Base-by-base conservation (phyloP, 2,797 vertebrate genomes). In the Oreochromis grahami region DNA sequence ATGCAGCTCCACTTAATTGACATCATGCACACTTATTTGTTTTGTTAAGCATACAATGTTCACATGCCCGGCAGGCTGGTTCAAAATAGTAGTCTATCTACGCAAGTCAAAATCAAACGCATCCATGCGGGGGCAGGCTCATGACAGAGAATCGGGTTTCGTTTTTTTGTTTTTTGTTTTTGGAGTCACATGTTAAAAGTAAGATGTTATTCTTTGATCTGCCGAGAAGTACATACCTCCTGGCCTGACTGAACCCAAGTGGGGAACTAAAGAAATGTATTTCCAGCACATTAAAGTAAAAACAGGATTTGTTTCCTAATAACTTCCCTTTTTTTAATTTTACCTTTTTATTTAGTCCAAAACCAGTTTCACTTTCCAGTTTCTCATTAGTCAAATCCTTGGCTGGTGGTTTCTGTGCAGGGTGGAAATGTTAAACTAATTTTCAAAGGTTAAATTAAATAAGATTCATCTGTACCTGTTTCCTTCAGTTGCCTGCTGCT, bases 401-500 rank as follows among this genome's bases (percentile, higher is more conserved):
- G 36, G 19, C 4, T 11, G 24, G 43, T 21, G 14, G 41, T 56
- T 48, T 83, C 81, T 87, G 45, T 10, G 2, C 48, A n/a, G 43
- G 77, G 60, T 81, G 19, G 56, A 87, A 79, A 51, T 8, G 72
- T 79, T 21, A 24, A 53, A 19, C 5, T 29, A 11, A 72, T 48
- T 48, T 72, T 74, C 6, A 74, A 32, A 29, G 68, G 15, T 74
- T 50, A 21, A 17, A 78, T 7, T 8, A 15, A 51, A 32, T 19
- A 36, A 5, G 17, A 79, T 74, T 51, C 8, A 12, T 55, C 32
- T 87, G 94, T 97, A 99, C 98, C 98, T 98, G 94, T 97, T 97
- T 78, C 95, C 97, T n/a, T 97, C 97, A 2, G 90, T 94, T 4
- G 94, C 95, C 89, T 96, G 94, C 93, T 97, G 96, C 48, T 98